A percentile compares a stretch with the other conserved stretches of the same genome.
Evolutionary conservation across 2,888 invertebrate species (phyloP).

Genomic region (Pterostichus madidus): DNA sequence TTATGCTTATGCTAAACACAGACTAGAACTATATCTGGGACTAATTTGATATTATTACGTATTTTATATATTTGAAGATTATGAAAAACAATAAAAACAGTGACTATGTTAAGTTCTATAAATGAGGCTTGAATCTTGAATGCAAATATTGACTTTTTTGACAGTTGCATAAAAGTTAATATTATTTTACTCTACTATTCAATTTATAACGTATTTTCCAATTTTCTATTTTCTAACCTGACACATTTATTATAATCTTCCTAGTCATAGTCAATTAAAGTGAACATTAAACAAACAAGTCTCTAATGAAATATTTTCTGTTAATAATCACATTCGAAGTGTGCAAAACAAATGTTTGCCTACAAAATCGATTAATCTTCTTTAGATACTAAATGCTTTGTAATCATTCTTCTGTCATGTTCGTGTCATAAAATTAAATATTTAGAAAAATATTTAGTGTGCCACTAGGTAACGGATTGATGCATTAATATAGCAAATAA

Average conservation of each 20-base stretch:
- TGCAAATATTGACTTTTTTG: too few species aligned
- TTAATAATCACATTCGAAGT: neutral
- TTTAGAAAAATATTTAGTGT: constrained; percentile 24
- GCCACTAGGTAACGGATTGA: constrained; percentile 45
- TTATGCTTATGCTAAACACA: too few species aligned
- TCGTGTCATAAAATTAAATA: neutral
- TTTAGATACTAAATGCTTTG: neutral
- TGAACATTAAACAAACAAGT: neutral
- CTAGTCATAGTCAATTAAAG: constrained; percentile 14
- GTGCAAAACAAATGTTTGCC: neutral
- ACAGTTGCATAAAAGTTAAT: too few species aligned
- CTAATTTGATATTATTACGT: too few species aligned
- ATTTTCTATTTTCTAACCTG: constrained; percentile 1
- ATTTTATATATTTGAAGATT: too few species aligned
- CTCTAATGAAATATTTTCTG: neutral
- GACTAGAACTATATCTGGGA: too few species aligned
- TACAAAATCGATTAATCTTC: neutral
- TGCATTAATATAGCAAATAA: constrained; percentile 28
- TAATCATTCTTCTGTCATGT: neutral
- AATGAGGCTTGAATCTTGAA: too few species aligned
- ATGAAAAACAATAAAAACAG: too few species aligned
- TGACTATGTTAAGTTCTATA: too few species aligned
- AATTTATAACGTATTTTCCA: neutral
- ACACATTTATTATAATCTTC: constrained; percentile 1
- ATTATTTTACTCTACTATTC: neutral